These are phyloP conservation scores for Hippopotamyrus pictus DNA, from an alignment of 2,797 vertebrate genomes.

Conservation along the genomic window DNA sequence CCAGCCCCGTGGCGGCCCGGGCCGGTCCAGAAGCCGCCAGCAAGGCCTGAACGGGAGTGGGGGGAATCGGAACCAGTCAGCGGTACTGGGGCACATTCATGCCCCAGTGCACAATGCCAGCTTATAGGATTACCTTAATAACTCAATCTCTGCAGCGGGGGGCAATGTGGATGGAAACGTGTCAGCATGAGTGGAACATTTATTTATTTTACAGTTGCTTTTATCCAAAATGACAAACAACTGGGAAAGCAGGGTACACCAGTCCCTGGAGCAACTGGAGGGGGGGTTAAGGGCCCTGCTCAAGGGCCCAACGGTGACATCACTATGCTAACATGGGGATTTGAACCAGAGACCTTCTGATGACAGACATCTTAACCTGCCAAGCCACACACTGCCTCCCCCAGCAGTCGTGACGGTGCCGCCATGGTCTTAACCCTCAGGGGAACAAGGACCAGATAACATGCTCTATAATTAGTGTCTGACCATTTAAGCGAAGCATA, in stretches of 20 bases:
- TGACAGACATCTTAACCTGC: neutral
- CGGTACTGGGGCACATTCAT: neutral
- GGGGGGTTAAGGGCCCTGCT: neutral
- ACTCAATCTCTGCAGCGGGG: neutral
- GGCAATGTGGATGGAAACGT: neutral
- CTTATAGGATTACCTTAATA: neutral
- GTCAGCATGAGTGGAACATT: neutral
- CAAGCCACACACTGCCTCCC: neutral
- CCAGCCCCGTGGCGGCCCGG: constrained; percentile 53
- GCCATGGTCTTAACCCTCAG: neutral
- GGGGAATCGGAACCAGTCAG: neutral
- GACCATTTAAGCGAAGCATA: neutral
- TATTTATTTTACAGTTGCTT: neutral
- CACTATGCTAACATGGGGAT: neutral
- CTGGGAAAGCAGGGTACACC: neutral
- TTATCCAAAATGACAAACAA: neutral
- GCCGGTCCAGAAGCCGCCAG: constrained; percentile 45
- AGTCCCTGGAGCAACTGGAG: neutral
- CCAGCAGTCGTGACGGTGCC: neutral
- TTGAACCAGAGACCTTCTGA: neutral
- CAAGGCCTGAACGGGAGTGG: constrained; percentile 45
- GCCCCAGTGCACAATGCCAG: neutral
- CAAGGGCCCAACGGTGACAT: neutral
- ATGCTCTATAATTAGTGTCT: neutral
- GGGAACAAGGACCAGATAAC: neutral